Percentiles rank a stretch among this genome's conserved stretches.
These are phyloP conservation scores for Protobothrops flavoviridis DNA, from an alignment of 2,113 vertebrate genomes.

Conservation along the genomic window DNA sequence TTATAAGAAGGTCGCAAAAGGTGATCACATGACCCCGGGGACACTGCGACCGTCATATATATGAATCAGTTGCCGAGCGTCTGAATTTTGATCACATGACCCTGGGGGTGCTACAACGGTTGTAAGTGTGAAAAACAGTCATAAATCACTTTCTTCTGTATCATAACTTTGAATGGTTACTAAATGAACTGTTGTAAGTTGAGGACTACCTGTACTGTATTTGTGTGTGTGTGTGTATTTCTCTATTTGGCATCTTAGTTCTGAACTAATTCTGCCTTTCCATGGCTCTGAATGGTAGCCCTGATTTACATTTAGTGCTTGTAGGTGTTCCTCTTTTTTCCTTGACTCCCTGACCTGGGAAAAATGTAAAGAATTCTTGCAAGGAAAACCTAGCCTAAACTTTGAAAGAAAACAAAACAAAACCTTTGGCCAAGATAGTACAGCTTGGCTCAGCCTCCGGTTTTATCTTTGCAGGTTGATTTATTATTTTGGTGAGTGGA, in stretches of 20 bases:
- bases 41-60: too few species aligned
- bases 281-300: not conserved
- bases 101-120: too few species aligned
- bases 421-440: not conserved
- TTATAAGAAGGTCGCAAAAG: too few species aligned
- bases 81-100: too few species aligned
- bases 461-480: slow-evolving; percentile 5
- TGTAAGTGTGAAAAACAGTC: too few species aligned
- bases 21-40: too few species aligned
- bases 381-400: slow-evolving; percentile 5
- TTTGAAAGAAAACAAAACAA: not conserved
- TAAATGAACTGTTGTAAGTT: not conserved
- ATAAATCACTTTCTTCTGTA: not conserved
- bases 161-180: not conserved
- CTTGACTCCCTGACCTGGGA: not conserved
- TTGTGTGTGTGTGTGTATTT: not conserved
- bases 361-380: slow-evolving; percentile 13
- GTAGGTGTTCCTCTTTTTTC: not conserved
- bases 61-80: too few species aligned
- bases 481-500: slow-evolving; percentile 33
- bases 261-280: not conserved
- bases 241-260: not conserved
- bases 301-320: not conserved
- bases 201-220: not conserved
- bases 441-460: slow-evolving; percentile 23